Conservation (phyloP, 2,888 invertebrate genomes). For the Scaptomyza parva region DNA sequence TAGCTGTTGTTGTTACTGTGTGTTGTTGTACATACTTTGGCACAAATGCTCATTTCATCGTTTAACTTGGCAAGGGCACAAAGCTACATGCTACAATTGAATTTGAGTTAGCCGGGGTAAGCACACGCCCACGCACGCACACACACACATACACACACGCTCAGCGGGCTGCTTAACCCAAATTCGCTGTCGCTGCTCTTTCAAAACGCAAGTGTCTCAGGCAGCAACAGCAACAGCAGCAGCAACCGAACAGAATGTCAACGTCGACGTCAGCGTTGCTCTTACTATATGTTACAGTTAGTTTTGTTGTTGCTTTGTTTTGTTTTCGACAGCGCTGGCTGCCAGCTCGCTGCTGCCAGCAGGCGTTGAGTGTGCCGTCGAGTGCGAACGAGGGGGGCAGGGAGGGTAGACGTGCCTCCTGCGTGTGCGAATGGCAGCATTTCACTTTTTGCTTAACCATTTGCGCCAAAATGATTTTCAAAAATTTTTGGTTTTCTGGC, state of each 20-base stretch:
- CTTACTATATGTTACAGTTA: slow-evolving; percentile 10
- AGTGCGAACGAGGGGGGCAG: neutral
- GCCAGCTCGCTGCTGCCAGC: slow-evolving; percentile 31
- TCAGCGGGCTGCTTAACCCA: slow-evolving; percentile 74
- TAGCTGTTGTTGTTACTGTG: slow-evolving; percentile 14
- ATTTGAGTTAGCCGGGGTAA: slow-evolving; percentile 69
- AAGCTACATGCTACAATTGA: slow-evolving; percentile 73
- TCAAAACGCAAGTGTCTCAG: slow-evolving; percentile 61
- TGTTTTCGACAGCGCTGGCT: slow-evolving; percentile 46
- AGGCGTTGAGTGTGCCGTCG: slow-evolving; percentile 10
- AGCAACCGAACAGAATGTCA: slow-evolving; percentile 26
- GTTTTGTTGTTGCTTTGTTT: slow-evolving; percentile 28
- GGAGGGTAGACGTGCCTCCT: slow-evolving; percentile 10
- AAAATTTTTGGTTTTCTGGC: slow-evolving; percentile 24
- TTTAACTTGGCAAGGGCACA: slow-evolving; percentile 78
- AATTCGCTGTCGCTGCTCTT: slow-evolving; percentile 54
- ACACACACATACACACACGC: slow-evolving; percentile 18
- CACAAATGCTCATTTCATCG: slow-evolving; percentile 76
- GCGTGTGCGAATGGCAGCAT: slow-evolving; percentile 63
- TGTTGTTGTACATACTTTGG: slow-evolving; percentile 53
- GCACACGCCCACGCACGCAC: slow-evolving; percentile 33
- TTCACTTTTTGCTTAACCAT: slow-evolving; percentile 58
- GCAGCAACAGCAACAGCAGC: slow-evolving; percentile 31
- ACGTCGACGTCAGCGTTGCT: slow-evolving; percentile 21
- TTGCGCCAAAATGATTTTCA: slow-evolving; percentile 58